phyloP scores from a whole-genome alignment of 2,888 invertebrate species.

The Phalangium opilio region DNA sequence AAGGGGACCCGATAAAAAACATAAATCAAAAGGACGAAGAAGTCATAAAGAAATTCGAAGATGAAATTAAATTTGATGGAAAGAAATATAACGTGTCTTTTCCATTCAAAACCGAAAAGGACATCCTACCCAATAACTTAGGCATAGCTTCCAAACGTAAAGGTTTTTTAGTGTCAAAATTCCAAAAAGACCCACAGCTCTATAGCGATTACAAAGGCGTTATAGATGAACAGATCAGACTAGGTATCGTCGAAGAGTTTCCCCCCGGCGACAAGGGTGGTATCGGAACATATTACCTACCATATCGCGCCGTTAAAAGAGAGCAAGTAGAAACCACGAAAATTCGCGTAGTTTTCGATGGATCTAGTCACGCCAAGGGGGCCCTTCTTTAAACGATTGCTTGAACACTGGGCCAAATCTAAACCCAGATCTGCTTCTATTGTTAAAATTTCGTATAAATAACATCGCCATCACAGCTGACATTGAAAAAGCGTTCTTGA shows the following conservation, averaged over 20 bases:
- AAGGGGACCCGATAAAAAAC: no score
- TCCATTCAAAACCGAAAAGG: neutral
- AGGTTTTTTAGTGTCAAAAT: no score
- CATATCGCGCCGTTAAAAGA: slow-evolving; percentile 16
- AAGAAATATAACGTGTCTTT: neutral
- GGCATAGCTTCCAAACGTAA: neutral
- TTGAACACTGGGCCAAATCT: slow-evolving; percentile 5
- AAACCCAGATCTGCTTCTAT: slow-evolving; percentile 3
- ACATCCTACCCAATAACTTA: neutral
- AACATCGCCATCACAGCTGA: slow-evolving; percentile 8
- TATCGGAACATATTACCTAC: slow-evolving; percentile 5
- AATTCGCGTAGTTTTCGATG: slow-evolving; percentile 8
- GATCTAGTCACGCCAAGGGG: slow-evolving; percentile 3
- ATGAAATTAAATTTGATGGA: neutral
- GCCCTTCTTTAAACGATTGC: slow-evolving; percentile 7
- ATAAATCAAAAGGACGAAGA: no score
- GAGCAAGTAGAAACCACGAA: slow-evolving; percentile 8
- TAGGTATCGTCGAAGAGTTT: no score
- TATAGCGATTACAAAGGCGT: no score
- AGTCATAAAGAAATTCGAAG: neutral
- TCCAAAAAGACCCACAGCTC: no score
- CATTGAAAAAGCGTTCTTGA: slow-evolving; percentile 9
- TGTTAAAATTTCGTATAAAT: slow-evolving; percentile 12
- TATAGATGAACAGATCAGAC: no score
- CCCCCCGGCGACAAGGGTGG: no score